phyloP scores from a whole-genome alignment of 1,140 invertebrate genomes.

The Trichoplusia ni region DNA sequence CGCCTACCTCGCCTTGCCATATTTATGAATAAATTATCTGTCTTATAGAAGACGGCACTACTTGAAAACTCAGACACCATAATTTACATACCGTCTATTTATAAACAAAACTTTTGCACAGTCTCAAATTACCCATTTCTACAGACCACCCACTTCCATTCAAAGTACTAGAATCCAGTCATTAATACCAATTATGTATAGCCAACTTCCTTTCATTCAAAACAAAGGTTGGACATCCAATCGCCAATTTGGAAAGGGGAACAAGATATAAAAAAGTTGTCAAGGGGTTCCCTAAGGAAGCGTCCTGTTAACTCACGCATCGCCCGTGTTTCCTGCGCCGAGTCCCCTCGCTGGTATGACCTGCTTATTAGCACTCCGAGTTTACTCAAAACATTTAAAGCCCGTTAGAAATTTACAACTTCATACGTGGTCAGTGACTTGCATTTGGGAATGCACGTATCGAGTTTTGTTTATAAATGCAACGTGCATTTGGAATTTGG shows the following conservation, averaged over 20 bases:
- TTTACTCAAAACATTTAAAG: slow-evolving; percentile 23
- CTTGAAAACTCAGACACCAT: too few relatives aligned
- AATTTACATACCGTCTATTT: not conserved
- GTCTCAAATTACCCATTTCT: slow-evolving; percentile 8
- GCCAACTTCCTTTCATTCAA: slow-evolving; percentile 13
- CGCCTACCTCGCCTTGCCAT: too few relatives aligned
- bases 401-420: slow-evolving; percentile 30
- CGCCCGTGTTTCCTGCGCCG: slow-evolving; percentile 64
- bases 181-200: slow-evolving; percentile 1
- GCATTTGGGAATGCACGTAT: slow-evolving; percentile 4
- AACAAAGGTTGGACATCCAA: slow-evolving; percentile 33
- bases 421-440: slow-evolving; percentile 25
- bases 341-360: slow-evolving; percentile 52
- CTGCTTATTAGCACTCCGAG: slow-evolving; percentile 51
- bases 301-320: slow-evolving; percentile 68
- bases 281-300: slow-evolving; percentile 60
- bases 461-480: not conserved
- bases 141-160: slow-evolving; percentile 22
- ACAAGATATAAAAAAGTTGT: slow-evolving; percentile 40
- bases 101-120: not conserved
- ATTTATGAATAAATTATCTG: too few relatives aligned
- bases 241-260: slow-evolving; percentile 46
- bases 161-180: not conserved
- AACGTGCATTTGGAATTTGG: too few relatives aligned
- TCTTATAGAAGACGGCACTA: too few relatives aligned